Evolutionary conservation across 1,140 invertebrate genomes (phyloP), one percentile per base, ranked within the genome.

Genomic region (Papilio polytes): DNA sequence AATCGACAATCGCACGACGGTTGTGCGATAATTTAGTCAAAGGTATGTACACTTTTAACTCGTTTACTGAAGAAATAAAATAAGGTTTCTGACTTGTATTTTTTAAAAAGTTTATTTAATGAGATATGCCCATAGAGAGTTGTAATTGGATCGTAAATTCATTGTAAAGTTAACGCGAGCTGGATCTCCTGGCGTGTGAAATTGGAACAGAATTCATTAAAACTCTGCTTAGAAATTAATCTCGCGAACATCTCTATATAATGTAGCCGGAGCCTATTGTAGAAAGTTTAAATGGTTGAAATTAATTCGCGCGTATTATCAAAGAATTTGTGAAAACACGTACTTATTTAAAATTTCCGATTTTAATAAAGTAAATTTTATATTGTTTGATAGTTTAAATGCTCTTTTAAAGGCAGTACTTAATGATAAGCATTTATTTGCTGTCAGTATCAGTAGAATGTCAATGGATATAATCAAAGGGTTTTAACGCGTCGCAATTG

Each of bases 151-250:
- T 74, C 51, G 78, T 80, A 73, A 51, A 83, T 81, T 74, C 78
- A 83, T 83, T 83, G 80, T 78, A 46, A 66, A 78, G 77, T 78
- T 66, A 41, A 74, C 51, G 73, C 20, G 51, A 80, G 80, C 51
- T 74, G 78, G 63, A 78, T 74, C 44, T 81, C 59, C 46, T 82
- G 74, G 80, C 81, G 83, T 85, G 85, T 82, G 78, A 85, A 85
- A 85, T 84, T 85, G 85, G 78, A 81, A 22, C 73, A 73, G 80
- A 85, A 84, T 83, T 85, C 80, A 82, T 84, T 84, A 82, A 85
- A 85, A 81, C 79, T 81, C 80, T 81, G 81, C 36, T 66, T 78
- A 78, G 77, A 66, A 63, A 78, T 78, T 78, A 78, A 78, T 78
- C 59, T 78, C 31, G 15, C 41, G 41, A 66, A 78, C 31, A 66